Conservation (phyloP, 1,140 invertebrate species). For the Panagrolaimus sp. region DNA sequence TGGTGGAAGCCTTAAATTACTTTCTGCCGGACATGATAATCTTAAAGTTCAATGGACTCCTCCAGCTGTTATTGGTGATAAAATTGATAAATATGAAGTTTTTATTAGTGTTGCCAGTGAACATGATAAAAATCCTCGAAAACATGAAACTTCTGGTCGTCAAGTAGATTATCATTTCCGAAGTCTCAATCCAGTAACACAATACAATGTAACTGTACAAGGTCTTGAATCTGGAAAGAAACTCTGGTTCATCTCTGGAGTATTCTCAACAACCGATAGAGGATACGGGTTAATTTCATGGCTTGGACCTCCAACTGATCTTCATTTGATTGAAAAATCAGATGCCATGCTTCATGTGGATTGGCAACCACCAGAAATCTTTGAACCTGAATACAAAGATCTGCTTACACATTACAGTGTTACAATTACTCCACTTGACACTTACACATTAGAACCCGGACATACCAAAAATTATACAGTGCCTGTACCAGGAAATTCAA, state of each 20-base stretch:
- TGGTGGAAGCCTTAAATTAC: conserved; percentile 47
- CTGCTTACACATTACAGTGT: conserved; percentile 57
- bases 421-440: conserved; percentile 54
- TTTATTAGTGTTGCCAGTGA: conserved; percentile 48
- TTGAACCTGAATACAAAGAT: conserved; percentile 51
- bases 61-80: conserved; percentile 51
- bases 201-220: conserved; percentile 54
- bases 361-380: conserved; percentile 57
- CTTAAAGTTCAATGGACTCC: conserved; percentile 55
- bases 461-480: conserved; percentile 53
- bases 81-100: conserved; percentile 53
- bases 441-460: conserved; percentile 39
- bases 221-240: conserved; percentile 37
- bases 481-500: conserved; percentile 51
- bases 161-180: conserved; percentile 54
- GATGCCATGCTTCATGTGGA: conserved; percentile 57
- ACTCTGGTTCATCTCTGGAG: conserved; percentile 52
- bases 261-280: conserved; percentile 53
- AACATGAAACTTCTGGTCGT: conserved; percentile 29
- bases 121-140: conserved; percentile 46
- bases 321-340: conserved; percentile 54
- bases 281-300: conserved; percentile 37
- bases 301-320: conserved; percentile 49
- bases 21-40: conserved; percentile 56
- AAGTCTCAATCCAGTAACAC: conserved; percentile 42